Conservation (phyloP, 2,797 vertebrate species). For the Tangara arthus region DNA sequence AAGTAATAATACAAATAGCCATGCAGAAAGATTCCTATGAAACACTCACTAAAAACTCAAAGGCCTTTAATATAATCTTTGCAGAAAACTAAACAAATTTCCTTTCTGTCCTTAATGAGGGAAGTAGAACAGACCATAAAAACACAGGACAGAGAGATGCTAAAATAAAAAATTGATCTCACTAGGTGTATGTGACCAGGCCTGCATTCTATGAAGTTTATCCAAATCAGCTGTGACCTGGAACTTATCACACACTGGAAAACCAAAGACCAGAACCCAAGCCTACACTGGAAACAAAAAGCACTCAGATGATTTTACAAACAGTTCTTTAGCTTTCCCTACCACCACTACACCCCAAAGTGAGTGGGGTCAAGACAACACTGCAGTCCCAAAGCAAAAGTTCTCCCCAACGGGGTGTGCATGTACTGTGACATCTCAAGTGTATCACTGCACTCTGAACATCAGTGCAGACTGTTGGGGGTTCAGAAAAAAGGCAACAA, state of each 20-base stretch:
- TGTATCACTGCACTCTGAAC: not conserved
- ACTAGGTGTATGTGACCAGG: not conserved
- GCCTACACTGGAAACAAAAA: not conserved
- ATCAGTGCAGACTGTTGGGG: not conserved
- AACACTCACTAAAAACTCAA: not conserved
- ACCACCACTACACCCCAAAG: fast-evolving
- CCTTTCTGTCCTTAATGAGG: not conserved
- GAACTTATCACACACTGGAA: not conserved
- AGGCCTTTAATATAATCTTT: not conserved
- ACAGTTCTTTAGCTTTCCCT: not conserved
- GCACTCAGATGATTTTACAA: not conserved
- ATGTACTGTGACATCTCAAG: not conserved
- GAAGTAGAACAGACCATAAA: not conserved
- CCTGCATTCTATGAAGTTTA: not conserved
- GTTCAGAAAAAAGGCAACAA: not conserved
- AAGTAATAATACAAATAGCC: not conserved
- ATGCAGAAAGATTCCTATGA: not conserved
- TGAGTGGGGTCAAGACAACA: not conserved
- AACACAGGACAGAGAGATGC: not conserved
- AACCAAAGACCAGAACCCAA: not conserved
- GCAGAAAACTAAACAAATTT: not conserved
- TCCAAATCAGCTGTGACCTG: not conserved
- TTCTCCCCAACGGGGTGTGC: not conserved
- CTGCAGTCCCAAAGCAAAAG: not conserved
- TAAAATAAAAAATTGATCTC: not conserved